These are phyloP conservation scores for Cherax destructor DNA, from an alignment of 1,140 invertebrate genomes.

Conservation along the genomic window DNA sequence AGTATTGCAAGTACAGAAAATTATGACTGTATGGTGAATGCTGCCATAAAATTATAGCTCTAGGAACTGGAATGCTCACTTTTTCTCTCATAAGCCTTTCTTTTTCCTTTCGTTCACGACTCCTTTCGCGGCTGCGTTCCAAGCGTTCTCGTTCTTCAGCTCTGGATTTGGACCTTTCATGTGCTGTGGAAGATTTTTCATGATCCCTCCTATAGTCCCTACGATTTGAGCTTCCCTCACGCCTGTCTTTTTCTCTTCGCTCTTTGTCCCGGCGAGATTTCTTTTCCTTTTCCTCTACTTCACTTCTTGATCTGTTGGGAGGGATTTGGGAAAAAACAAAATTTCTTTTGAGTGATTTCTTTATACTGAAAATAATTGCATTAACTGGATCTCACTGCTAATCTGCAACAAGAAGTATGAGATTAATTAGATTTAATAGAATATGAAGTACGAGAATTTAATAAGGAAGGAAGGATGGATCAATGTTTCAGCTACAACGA, in stretches of 20 bases:
- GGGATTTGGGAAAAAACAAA: slow-evolving; percentile 52
- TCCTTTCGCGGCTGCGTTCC: slow-evolving; percentile 75
- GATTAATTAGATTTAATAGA: background rate
- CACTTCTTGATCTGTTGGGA: slow-evolving; percentile 48
- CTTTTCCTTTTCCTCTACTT: slow-evolving; percentile 54
- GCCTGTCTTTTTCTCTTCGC: slow-evolving; percentile 30
- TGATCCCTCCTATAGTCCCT: slow-evolving; percentile 47
- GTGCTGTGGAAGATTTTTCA: slow-evolving; percentile 44
- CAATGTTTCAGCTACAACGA: background rate
- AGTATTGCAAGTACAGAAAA: no score
- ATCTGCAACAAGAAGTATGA: slow-evolving; percentile 38
- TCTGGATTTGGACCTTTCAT: slow-evolving; percentile 74
- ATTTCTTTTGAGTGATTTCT: slow-evolving; percentile 31
- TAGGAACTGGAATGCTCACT: background rate
- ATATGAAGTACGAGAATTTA: background rate
- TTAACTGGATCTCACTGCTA: slow-evolving; percentile 47
- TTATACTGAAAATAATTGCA: background rate
- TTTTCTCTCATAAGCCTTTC: slow-evolving; percentile 54
- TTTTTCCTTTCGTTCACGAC: slow-evolving; percentile 72
- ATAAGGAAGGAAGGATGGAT: background rate
- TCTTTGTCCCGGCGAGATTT: slow-evolving; percentile 55
- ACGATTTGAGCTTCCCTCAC: slow-evolving; percentile 9
- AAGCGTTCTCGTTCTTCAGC: slow-evolving; percentile 74
- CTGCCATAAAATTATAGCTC: no score
- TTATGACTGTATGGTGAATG: no score